These are phyloP conservation scores for Lophotis ruficrista DNA, from an alignment of 2,113 vertebrate species.

Conservation along the genomic window DNA sequence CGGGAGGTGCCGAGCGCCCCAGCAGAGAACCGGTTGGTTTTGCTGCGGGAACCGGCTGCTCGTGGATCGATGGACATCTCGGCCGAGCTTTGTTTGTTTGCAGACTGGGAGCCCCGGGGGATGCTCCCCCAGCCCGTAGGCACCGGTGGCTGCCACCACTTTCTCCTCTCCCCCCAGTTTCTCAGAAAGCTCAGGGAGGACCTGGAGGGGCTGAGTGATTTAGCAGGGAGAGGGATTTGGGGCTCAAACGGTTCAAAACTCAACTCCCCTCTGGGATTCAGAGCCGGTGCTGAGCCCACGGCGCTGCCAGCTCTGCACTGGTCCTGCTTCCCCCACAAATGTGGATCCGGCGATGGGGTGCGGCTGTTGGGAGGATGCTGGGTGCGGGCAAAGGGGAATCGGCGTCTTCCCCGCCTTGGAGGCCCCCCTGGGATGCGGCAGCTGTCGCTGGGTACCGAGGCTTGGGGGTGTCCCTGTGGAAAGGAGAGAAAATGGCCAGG, in stretches of 20 bases:
- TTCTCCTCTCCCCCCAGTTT: rapidly evolving
- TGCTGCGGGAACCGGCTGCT: neutral
- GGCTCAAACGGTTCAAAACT: neutral
- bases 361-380: neutral
- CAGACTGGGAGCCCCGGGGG: conserved; percentile 17
- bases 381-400: rapidly evolving
- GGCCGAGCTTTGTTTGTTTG: neutral
- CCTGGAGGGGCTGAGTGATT: neutral
- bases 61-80: conserved; percentile 13
- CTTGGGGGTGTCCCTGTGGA: neutral
- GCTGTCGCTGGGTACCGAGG: rapidly evolving
- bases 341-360: rapidly evolving
- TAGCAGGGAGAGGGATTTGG: neutral
- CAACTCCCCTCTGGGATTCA: rapidly evolving
- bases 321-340: neutral
- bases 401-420: neutral
- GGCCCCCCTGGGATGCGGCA: neutral
- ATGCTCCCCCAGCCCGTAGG: neutral
- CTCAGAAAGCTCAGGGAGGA: neutral
- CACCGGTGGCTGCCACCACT: neutral
- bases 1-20: rapidly evolving
- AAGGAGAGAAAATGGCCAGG: neutral
- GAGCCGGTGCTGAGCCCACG: rapidly evolving
- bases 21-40: neutral
- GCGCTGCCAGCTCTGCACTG: neutral